These are phyloP conservation scores for Rhincodon typus DNA, from an alignment of 2,797 vertebrate species.

Conservation along the genomic window DNA sequence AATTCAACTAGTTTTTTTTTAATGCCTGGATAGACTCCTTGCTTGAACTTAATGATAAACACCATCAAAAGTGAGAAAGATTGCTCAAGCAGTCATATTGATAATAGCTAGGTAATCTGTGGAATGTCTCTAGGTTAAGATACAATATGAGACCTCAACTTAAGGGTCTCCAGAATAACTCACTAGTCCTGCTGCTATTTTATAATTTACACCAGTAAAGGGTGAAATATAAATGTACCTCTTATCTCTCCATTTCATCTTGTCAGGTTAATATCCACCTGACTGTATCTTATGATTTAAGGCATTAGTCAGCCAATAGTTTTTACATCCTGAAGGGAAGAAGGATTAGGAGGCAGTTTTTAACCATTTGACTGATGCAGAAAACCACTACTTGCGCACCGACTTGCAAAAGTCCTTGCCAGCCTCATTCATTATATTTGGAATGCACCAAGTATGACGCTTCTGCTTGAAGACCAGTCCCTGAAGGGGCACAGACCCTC, in stretches of 20 bases:
- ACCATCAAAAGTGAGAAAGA: neutral
- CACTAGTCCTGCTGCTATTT: neutral
- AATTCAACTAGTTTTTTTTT: neutral
- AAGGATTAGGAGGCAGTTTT: neutral
- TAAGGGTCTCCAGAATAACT: neutral
- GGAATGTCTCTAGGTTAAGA: neutral
- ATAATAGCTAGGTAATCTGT: neutral
- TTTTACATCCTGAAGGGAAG: neutral
- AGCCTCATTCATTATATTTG: neutral
- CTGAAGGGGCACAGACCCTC: too few species aligned
- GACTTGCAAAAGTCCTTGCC: neutral
- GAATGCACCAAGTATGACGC: too few species aligned
- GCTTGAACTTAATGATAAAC: neutral
- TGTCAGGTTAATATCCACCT: neutral
- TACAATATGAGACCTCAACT: slow-evolving; percentile 4
- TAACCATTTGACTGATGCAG: neutral
- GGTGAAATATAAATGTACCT: neutral
- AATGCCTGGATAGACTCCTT: neutral
- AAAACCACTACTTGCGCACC: neutral
- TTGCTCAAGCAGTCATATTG: neutral
- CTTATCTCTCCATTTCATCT: too few species aligned
- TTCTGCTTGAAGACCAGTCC: neutral
- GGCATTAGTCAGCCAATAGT: neutral
- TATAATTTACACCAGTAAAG: neutral
- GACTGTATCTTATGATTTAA: neutral